phyloP scores from a whole-genome alignment of 2,113 vertebrate genomes.

The Aplodontia rufa region DNA sequence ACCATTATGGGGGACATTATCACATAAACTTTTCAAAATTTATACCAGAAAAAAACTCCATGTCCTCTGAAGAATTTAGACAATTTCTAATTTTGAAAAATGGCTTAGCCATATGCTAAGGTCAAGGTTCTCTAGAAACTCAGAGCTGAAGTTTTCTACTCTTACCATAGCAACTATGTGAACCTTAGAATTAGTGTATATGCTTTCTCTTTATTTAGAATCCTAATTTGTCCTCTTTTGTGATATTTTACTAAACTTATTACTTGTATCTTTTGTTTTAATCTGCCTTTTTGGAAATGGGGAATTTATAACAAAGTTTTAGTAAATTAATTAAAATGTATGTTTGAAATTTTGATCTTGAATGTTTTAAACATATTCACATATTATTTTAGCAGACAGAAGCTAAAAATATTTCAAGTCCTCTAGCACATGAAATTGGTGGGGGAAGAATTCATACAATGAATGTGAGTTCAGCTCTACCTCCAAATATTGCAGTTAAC shows the following conservation, averaged over 20 bases:
- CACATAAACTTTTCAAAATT: neutral
- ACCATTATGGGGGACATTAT: neutral
- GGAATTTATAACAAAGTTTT: neutral
- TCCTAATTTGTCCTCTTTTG: neutral
- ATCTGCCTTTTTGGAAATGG: slow-evolving; percentile 31
- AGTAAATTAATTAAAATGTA: neutral
- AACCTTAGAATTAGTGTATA: slow-evolving; percentile 26
- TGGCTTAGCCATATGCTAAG: neutral
- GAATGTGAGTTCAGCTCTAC: slow-evolving; percentile 80
- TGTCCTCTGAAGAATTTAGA: neutral
- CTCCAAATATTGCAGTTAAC: slow-evolving; percentile 61
- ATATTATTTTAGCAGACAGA: slow-evolving; percentile 77
- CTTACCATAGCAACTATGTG: neutral
- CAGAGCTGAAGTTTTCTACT: neutral
- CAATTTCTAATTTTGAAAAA: slow-evolving; percentile 22
- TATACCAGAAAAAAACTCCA: neutral
- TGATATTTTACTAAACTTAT: neutral
- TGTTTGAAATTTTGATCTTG: slow-evolving; percentile 38
- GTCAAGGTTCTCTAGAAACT: neutral
- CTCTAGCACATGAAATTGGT: slow-evolving; percentile 84
- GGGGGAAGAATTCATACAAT: slow-evolving; percentile 85
- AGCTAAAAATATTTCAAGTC: slow-evolving; percentile 86
- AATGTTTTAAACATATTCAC: neutral
- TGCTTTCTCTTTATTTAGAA: slow-evolving; percentile 29
- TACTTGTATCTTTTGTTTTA: neutral